phyloP scores from a whole-genome alignment of 2,797 vertebrate genomes.

The Aeoliscus strigatus region DNA sequence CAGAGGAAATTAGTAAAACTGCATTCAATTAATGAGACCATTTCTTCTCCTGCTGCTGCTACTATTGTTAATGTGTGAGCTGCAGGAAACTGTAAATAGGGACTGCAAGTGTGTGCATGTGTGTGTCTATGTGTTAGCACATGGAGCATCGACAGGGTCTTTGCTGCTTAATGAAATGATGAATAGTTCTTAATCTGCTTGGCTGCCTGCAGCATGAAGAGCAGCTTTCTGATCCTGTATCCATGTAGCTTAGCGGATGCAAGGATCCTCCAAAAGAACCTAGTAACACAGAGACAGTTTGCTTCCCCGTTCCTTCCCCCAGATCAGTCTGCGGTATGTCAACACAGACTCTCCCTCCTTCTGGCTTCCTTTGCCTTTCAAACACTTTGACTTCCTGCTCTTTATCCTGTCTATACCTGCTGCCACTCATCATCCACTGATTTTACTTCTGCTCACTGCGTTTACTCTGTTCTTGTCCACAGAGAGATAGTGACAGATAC shows the following conservation, averaged over 20 bases:
- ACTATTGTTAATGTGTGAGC: not conserved
- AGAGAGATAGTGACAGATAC: slow-evolving; percentile 17
- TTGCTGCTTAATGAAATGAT: slow-evolving; percentile 64
- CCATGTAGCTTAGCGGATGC: slow-evolving; percentile 32
- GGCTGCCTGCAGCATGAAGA: slow-evolving; percentile 52
- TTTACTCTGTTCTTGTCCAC: slow-evolving; percentile 9
- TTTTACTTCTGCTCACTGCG: not conserved
- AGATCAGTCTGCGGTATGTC: slow-evolving; percentile 22
- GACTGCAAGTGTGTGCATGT: not conserved
- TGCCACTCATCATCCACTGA: not conserved
- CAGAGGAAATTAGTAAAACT: too few relatives aligned
- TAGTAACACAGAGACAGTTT: slow-evolving; percentile 10
- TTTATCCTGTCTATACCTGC: slow-evolving; percentile 1
- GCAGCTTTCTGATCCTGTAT: slow-evolving; percentile 44
- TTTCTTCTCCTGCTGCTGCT: not conserved
- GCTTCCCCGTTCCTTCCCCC: slow-evolving; percentile 5
- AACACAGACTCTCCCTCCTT: slow-evolving; percentile 15
- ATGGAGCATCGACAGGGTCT: not conserved
- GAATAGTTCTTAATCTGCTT: slow-evolving; percentile 59
- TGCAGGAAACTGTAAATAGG: not conserved
- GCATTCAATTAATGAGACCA: too few relatives aligned
- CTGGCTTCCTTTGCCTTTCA: slow-evolving; percentile 8
- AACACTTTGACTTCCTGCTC: slow-evolving; percentile 6
- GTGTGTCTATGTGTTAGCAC: not conserved
- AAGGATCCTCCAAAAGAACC: slow-evolving; percentile 22